phyloP scores from a whole-genome alignment of 2,888 invertebrate species.

The Adelphocoris suturalis region DNA sequence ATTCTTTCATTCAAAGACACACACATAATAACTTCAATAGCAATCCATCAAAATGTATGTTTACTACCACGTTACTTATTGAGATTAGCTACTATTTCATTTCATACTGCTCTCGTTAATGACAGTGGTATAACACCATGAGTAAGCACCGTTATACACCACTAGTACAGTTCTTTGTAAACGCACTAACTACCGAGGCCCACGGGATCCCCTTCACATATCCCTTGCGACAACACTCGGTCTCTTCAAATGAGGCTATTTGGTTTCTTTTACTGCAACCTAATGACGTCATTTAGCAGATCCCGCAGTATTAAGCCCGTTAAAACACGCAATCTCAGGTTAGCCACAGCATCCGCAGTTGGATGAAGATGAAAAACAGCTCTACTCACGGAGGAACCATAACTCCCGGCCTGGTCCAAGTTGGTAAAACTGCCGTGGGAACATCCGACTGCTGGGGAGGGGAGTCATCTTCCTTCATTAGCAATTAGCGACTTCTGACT shows the following conservation, averaged over 20 bases:
- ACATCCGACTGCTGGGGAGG: background rate
- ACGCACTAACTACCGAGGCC: background rate
- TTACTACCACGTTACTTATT: too few relatives aligned
- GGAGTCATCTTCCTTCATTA: conserved; percentile 30
- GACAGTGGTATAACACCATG: background rate
- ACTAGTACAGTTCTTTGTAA: background rate
- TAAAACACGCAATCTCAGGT: conserved; percentile 45
- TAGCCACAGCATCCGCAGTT: background rate
- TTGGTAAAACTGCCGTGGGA: conserved; percentile 25
- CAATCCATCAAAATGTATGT: too few relatives aligned
- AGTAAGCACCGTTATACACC: background rate
- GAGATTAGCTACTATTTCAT: too few relatives aligned
- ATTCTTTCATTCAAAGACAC: too few relatives aligned
- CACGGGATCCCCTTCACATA: background rate
- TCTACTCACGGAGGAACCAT: background rate
- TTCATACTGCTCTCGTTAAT: background rate
- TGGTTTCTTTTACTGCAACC: conserved; percentile 29
- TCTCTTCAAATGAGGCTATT: background rate
- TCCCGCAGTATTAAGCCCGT: conserved; percentile 18
- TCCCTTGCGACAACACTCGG: background rate
- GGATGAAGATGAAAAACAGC: conserved; percentile 46
- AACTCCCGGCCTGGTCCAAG: conserved; percentile 3
- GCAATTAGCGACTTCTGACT: conserved; percentile 41
- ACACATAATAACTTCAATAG: too few relatives aligned
- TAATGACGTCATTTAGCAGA: conserved; percentile 45